A percentile compares a stretch with the other conserved stretches of the same genome.
phyloP scores from a whole-genome alignment of 2,888 invertebrate genomes.

The Schrankia costaestrigalis region DNA sequence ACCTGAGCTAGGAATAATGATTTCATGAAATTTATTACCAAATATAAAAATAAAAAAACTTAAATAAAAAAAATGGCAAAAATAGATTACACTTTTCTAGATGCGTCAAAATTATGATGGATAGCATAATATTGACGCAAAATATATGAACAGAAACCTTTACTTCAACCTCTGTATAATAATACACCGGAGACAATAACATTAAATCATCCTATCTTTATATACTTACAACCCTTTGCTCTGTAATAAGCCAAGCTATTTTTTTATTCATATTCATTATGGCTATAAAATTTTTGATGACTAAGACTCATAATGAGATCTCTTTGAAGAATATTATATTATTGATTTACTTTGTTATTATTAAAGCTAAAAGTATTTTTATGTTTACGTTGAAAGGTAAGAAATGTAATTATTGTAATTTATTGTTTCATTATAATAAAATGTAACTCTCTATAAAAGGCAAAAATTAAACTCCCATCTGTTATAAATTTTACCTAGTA shows the following conservation, averaged over 20 bases:
- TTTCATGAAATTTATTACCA: too few species aligned
- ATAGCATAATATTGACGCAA: constrained; percentile 23
- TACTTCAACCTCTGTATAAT: constrained; percentile 28
- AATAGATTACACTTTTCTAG: constrained; percentile 22
- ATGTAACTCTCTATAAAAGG: too few species aligned
- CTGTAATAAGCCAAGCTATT: constrained; percentile 17
- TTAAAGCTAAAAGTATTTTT: too few species aligned
- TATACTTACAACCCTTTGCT: constrained; percentile 29
- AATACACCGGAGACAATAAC: constrained; percentile 33
- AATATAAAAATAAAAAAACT: too few species aligned
- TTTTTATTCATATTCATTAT: constrained; percentile 19
- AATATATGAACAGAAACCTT: constrained; percentile 30
- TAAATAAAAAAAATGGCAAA: too few species aligned
- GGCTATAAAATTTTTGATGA: constrained; percentile 26
- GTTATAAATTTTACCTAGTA: too few species aligned
- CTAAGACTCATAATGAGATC: constrained; percentile 23
- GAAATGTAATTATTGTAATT: too few species aligned
- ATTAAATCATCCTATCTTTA: constrained; percentile 31
- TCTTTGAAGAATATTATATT: constrained; percentile 9
- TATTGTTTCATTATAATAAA: background rate
- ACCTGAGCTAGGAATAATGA: too few species aligned
- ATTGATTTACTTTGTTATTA: too few species aligned
- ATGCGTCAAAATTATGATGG: too few species aligned
- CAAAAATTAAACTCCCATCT: too few species aligned
- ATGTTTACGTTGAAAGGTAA: too few species aligned